Evolutionary conservation across 2,113 vertebrate genomes (phyloP).

Genomic region (Crotalus tigris): DNA sequence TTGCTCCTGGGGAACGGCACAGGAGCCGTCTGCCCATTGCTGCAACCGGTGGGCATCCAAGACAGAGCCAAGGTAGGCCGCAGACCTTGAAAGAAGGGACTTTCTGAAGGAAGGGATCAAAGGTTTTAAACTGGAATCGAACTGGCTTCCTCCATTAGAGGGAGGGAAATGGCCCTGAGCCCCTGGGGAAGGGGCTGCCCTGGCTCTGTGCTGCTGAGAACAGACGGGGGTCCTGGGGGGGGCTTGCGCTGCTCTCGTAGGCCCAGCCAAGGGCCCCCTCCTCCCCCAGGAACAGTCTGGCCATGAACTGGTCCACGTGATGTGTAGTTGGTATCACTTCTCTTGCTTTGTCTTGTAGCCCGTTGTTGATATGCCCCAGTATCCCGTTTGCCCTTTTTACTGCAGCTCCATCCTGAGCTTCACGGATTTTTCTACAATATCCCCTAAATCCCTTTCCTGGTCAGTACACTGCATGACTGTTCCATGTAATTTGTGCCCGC

Average conservation of each 20-base stretch:
- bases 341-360: constrained; percentile 64
- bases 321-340: constrained; percentile 47
- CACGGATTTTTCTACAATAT: constrained; percentile 60
- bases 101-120: not conserved
- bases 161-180: not conserved
- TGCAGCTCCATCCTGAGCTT: constrained; percentile 68
- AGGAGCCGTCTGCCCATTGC: not conserved
- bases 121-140: not conserved
- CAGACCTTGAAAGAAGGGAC: not conserved
- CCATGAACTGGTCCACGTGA: constrained; percentile 29
- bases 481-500: constrained; percentile 52
- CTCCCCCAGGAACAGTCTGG: not conserved
- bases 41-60: not conserved
- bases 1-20: too few relatives aligned
- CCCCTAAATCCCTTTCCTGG: constrained; percentile 57
- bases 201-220: not conserved
- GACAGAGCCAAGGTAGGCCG: not conserved
- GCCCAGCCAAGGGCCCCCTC: not conserved
- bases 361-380: constrained; percentile 49
- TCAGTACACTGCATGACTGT: constrained; percentile 60
- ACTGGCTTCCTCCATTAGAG: not conserved
- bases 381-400: constrained; percentile 66
- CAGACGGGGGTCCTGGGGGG: not conserved
- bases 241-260: not conserved
- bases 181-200: not conserved